Conservation (phyloP, 2,797 vertebrate species). For the Enteromius fasciolatus region DNA sequence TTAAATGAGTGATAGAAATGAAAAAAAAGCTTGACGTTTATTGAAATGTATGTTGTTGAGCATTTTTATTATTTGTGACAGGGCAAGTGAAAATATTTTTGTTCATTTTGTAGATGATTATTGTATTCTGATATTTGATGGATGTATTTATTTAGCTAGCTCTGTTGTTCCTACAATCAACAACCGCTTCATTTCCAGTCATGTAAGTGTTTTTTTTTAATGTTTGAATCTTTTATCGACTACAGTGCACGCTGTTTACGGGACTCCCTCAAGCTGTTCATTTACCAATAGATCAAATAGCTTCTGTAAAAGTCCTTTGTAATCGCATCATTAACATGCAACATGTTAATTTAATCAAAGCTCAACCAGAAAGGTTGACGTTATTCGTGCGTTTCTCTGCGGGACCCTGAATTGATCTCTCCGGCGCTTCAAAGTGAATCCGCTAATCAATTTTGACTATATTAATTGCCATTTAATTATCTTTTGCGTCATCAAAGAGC, state of each 20-base stretch:
- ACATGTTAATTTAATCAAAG: background rate
- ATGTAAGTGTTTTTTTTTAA: background rate
- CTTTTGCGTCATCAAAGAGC: constrained; percentile 25
- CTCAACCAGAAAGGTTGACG: constrained; percentile 21
- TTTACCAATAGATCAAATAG: background rate
- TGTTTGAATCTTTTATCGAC: background rate
- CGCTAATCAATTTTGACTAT: constrained; percentile 19
- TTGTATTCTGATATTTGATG: background rate
- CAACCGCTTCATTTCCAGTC: background rate
- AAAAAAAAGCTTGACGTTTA: background rate
- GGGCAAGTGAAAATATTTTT: background rate
- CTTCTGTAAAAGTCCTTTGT: background rate
- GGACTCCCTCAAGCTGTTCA: background rate
- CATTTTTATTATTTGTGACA: background rate
- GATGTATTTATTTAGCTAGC: background rate
- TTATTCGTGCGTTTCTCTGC: constrained; percentile 9
- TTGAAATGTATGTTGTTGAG: background rate
- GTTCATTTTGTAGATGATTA: background rate
- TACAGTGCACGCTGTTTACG: background rate
- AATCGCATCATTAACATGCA: background rate
- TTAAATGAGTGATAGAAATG: background rate
- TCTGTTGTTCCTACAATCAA: background rate
- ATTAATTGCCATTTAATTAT: constrained; percentile 21
- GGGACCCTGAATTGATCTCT: too few relatives aligned
- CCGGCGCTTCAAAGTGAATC: constrained; percentile 36